Percentiles rank a stretch among this genome's conserved stretches.
These are phyloP conservation scores for Marisa cornuarietis DNA, from an alignment of 1,140 invertebrate species.

Conservation along the genomic window DNA sequence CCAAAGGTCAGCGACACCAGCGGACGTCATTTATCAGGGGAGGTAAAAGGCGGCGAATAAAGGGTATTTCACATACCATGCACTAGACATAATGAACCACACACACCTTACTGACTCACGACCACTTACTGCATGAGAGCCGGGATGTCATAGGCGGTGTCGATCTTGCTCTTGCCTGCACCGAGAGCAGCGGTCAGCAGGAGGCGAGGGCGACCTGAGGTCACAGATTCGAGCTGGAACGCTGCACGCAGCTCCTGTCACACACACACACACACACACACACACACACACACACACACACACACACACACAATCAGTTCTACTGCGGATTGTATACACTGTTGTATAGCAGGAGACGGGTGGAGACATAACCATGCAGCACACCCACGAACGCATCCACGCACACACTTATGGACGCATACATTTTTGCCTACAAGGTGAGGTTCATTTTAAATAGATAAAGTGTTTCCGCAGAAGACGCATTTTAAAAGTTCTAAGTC, in stretches of 20 bases:
- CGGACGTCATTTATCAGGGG: no score
- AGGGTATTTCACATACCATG: not conserved
- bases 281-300: not conserved
- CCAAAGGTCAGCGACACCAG: no score
- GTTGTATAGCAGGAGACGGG: not conserved
- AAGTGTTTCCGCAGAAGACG: no score
- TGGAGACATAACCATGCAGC: not conserved
- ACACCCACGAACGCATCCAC: not conserved
- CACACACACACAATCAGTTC: not conserved
- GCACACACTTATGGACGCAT: not conserved
- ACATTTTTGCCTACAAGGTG: not conserved
- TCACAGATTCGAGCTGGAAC: slow-evolving; percentile 30
- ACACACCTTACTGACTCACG: not conserved
- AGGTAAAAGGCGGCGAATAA: no score
- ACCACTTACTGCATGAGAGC: slow-evolving; percentile 1
- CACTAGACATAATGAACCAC: not conserved
- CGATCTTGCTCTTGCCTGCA: slow-evolving; percentile 60
- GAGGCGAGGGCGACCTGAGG: slow-evolving; percentile 35
- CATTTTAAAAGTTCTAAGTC: no score
- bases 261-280: not conserved
- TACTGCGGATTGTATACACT: not conserved
- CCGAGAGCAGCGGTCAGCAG: slow-evolving; percentile 64
- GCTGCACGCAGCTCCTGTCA: slow-evolving; percentile 39
- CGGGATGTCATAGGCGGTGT: slow-evolving; percentile 60
- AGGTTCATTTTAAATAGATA: no score